Conservation (phyloP, 2,888 invertebrate species). For the Meiosimyza decipiens region DNA sequence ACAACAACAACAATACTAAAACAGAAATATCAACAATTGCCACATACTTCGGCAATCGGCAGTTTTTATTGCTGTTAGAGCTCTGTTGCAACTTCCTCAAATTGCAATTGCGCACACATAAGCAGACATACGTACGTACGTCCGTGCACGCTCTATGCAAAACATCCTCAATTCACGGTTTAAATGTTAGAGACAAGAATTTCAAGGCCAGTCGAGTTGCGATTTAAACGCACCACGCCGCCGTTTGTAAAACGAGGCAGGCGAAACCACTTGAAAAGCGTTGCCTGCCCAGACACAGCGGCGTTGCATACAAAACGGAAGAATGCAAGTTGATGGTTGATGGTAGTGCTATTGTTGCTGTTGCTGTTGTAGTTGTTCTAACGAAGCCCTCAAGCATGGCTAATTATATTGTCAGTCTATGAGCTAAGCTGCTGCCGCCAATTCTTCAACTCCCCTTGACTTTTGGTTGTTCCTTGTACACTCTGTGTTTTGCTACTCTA, state of each 20-base stretch:
- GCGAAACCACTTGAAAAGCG: conserved; percentile 13
- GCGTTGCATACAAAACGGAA: conserved; percentile 12
- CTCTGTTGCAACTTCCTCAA: conserved; percentile 29
- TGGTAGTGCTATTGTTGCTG: no score
- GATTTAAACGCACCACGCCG: not conserved
- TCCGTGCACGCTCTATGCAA: not conserved
- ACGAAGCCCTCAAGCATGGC: conserved; percentile 46
- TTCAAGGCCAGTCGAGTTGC: not conserved
- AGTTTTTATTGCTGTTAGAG: not conserved
- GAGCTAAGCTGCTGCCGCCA: conserved; percentile 4
- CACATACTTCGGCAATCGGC: not conserved
- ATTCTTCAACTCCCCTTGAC: no score
- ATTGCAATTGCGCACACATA: not conserved
- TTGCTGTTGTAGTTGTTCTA: conserved; percentile 36
- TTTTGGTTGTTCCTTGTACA: no score
- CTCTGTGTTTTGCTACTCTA: not conserved
- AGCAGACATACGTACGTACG: no score
- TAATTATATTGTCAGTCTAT: conserved; percentile 37
- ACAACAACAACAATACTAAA: not conserved
- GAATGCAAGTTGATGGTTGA: conserved; percentile 2
- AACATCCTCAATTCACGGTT: conserved; percentile 9
- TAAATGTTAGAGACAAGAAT: not conserved
- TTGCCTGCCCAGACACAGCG: conserved; percentile 20
- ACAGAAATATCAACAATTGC: not conserved
- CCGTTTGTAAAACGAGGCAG: not conserved